phyloP scores from a whole-genome alignment of 2,113 vertebrate species.

The Brachypodius melanocephalos region DNA sequence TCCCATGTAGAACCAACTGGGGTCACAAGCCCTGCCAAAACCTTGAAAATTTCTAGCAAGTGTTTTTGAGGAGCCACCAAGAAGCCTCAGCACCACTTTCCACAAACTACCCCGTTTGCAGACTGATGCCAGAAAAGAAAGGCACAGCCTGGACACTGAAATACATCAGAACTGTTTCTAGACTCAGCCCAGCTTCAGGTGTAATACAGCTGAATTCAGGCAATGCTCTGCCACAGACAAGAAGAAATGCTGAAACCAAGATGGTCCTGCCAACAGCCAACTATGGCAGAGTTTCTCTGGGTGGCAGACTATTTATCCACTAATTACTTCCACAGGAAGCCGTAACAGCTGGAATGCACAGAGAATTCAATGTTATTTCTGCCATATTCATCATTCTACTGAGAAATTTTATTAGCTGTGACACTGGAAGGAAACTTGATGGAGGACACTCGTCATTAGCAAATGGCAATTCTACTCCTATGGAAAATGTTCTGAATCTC shows the following conservation, averaged over 20 bases:
- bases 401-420: background rate
- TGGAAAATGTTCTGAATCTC: background rate
- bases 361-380: background rate
- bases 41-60: background rate
- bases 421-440: background rate
- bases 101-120: background rate
- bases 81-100: background rate
- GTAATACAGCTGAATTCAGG: background rate
- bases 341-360: background rate
- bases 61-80: background rate
- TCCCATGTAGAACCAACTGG: background rate
- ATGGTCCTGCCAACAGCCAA: background rate
- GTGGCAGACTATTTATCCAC: background rate
- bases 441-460: background rate
- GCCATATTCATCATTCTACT: background rate
- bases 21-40: background rate
- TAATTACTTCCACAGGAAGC: background rate
- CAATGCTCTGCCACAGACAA: background rate
- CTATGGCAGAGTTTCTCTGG: background rate
- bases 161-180: rapidly evolving
- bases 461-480: background rate
- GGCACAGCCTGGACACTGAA: background rate
- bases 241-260: background rate
- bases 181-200: background rate
- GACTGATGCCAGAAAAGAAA: background rate